Conservation (phyloP, 2,888 invertebrate genomes). For the Opisthograptis luteolata region DNA sequence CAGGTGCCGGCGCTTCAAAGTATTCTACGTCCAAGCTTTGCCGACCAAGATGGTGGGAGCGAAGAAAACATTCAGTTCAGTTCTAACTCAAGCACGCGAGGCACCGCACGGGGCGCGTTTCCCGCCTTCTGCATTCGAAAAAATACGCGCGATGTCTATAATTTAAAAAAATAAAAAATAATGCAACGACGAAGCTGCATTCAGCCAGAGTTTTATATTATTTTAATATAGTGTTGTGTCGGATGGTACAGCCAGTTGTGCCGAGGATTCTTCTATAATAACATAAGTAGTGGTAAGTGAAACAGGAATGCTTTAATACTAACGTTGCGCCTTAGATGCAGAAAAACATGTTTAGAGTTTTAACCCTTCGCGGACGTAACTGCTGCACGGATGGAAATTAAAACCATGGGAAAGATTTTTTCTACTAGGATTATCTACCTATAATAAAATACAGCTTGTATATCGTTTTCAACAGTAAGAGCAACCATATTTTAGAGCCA, state of each 20-base stretch:
- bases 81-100: conserved; percentile 63
- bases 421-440: not conserved
- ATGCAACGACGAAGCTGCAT: conserved; percentile 41
- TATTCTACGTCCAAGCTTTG: conserved; percentile 28
- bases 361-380: conserved; percentile 38
- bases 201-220: conserved; percentile 40
- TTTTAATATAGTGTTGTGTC: conserved; percentile 47
- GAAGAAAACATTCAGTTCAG: conserved; percentile 70
- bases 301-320: conserved; percentile 56
- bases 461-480: too few species aligned
- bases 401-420: conserved; percentile 17
- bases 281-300: conserved; percentile 62
- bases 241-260: conserved; percentile 48
- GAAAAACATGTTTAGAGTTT: conserved; percentile 54
- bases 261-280: conserved; percentile 47
- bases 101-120: conserved; percentile 52
- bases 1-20: conserved; percentile 15
- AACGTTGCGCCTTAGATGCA: conserved; percentile 44
- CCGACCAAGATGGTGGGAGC: conserved; percentile 35
- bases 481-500: too few species aligned
- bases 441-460: not conserved
- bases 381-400: conserved; percentile 33
- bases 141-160: conserved; percentile 57
- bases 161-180: conserved; percentile 44
- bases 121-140: conserved; percentile 43